Conservation (phyloP, 2,888 invertebrate genomes). For the Ophion obscuratus region DNA sequence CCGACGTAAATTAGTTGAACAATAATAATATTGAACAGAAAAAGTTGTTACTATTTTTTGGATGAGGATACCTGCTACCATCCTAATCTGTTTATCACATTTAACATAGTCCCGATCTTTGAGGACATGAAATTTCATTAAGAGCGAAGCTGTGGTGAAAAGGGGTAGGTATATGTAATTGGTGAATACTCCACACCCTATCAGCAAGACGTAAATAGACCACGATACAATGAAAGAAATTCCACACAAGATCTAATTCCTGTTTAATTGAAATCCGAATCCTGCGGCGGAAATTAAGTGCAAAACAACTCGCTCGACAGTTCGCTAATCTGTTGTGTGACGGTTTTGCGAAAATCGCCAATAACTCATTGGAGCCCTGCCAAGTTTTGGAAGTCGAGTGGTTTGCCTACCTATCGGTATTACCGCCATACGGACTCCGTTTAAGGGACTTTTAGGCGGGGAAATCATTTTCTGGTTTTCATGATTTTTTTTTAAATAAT, state of each 20-base stretch:
- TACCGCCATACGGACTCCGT: background rate
- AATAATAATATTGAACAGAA: background rate
- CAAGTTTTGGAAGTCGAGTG: background rate
- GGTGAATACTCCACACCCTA: constrained; percentile 10
- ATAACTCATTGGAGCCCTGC: background rate
- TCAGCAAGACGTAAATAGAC: background rate
- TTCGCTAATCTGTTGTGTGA: background rate
- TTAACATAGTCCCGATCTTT: background rate
- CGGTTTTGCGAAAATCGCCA: no score
- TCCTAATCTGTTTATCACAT: background rate
- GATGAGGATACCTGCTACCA: background rate
- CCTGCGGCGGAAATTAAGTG: background rate
- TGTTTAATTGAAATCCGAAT: constrained; percentile 45
- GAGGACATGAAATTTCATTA: constrained; percentile 10
- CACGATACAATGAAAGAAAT: constrained; percentile 23
- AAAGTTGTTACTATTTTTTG: background rate
- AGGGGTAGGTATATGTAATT: background rate
- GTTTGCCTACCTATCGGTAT: background rate
- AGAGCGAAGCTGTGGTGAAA: constrained; percentile 11
- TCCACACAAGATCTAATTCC: constrained; percentile 13
- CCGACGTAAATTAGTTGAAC: background rate
- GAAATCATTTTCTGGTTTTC: no score
- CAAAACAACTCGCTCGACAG: background rate
- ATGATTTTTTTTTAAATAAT: no score
- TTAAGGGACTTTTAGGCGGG: background rate